Evolutionary conservation across 2,888 invertebrate genomes (phyloP), one percentile per base, ranked within the genome.

Genomic region (Acrobeloides nanus): DNA sequence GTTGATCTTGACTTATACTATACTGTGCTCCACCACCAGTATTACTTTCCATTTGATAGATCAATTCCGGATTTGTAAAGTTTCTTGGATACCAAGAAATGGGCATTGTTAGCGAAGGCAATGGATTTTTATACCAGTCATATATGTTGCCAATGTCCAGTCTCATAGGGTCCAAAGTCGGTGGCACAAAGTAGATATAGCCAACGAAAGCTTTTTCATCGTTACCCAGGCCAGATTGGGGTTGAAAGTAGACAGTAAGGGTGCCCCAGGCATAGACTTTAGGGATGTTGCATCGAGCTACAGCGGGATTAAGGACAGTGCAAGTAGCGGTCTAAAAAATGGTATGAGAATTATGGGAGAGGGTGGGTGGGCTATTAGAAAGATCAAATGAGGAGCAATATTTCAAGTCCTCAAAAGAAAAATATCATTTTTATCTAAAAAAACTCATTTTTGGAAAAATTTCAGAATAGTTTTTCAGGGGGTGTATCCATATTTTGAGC

Each of bases 181-280:
- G 72, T 2, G 72, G 73, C 2, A 72, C 67, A 46, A 74, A 73
- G 45, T 73, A 73, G 26, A 73, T 62, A 35, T 64, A 73, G 12
- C 73, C 73, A 12, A 71, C 66, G 48, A 62, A 73, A 10, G 73
- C 71, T 42, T 69, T 73, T 39, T 73, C 68, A 48, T 66, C 68
- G 45, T 64, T 66, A 1, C 65, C 67, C 29, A 58, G 61, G 37
- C 63, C 62, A 25, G 53, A 51, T 43, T 69, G 62, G 20, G 68
- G 68, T 46, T 73, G 71, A 59, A 74, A 71, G 49, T 62, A 71
- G 20, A 73, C 63, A 0, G 68, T 66, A 37, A 66, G 66, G 4
- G 72, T 69, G 40, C 73, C 73, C 73, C 73, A 73, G 46, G 69
- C 66, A 48, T 62, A 68, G 38, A 73, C 67, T 48, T 60, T 61